Evolutionary conservation across 1,140 invertebrate species (phyloP).

Genomic region (Schlechtendalia chinensis): DNA sequence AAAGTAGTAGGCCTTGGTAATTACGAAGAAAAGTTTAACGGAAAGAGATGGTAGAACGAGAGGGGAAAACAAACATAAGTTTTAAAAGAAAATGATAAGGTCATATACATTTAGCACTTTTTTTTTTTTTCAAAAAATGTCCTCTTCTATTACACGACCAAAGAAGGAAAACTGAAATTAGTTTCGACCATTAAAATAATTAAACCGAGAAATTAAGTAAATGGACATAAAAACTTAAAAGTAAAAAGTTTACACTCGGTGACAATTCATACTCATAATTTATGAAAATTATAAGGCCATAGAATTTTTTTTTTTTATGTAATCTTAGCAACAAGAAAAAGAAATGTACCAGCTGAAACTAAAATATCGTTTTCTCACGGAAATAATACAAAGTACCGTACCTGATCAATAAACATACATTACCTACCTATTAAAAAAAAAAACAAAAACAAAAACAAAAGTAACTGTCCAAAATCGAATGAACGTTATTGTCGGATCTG

Average conservation of each 20-base stretch:
- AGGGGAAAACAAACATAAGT: constrained; percentile 10
- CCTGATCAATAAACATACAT: no score
- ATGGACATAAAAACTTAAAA: constrained; percentile 7
- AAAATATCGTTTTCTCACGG: no score
- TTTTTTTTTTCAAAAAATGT: not conserved
- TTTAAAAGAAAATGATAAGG: constrained; percentile 18
- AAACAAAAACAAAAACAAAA: no score
- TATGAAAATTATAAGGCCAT: not conserved
- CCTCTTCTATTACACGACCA: not conserved
- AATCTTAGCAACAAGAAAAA: not conserved
- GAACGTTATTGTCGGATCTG: no score
- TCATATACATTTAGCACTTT: not conserved
- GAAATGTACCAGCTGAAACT: not conserved
- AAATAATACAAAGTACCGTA: no score
- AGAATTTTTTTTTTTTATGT: no score
- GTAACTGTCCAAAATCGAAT: no score
- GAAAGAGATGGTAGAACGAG: not conserved
- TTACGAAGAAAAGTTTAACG: constrained; percentile 22
- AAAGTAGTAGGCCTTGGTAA: constrained; percentile 16
- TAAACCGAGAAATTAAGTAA: constrained; percentile 32
- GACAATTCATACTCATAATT: not conserved
- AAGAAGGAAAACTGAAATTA: constrained; percentile 8
- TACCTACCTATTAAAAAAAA: no score
- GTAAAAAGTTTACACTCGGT: constrained; percentile 22
- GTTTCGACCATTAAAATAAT: constrained; percentile 26